Base-by-base conservation (phyloP, 1,140 invertebrate genomes). In the Anagrus nilaparvatae region DNA sequence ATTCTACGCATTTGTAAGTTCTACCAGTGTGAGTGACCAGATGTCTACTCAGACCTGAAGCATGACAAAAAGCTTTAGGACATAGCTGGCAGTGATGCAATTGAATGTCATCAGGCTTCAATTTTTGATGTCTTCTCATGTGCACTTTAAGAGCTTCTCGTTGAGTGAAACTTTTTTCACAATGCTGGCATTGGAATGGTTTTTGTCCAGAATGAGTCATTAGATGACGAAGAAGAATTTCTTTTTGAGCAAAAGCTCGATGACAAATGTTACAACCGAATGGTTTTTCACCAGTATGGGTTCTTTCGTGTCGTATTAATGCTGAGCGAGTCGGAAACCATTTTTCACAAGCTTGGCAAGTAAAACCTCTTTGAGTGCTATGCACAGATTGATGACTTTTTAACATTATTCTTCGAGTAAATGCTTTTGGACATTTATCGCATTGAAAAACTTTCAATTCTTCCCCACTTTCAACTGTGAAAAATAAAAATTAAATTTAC, bases 141-240 rank as follows among this genome's bases (percentile, higher is more conserved):
- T 84, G 82, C 8, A 76, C 68, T 32, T 69, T 66, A 2, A 84
- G 60, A 10, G 78, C 75, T 49, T 76, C 75, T 30, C 78, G 76
- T 56, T 83, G 81, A 2, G 79, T 80, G 56, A 83, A 84, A 34
- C 77, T 77, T 51, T 86, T 81, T 1, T 72, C 64, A 56, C 88
- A 91, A 46, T 77, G 73, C 27, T 76, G 70, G 58, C 87, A 90
- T 52, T 78, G 76, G 63, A 82, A 85, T 1, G 87, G 88, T 55
- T 85, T 84, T 48, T 81, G 75, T 41, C 88, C 87, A 1, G 81
- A 84, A 54, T 94, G 88, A n/a, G 82, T 83, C 59, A 87, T 78
- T 48, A 85, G 73, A 63, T 94, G 89, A 0, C 87, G 75, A 20
- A 81, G 72, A 12, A 91, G 70, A 48, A 89, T 84, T 58, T 86